A percentile compares a stretch with the other conserved stretches of the same genome.
Evolutionary conservation across 2,797 vertebrate genomes (phyloP).

Genomic region (Stomatorhinus walkeri): DNA sequence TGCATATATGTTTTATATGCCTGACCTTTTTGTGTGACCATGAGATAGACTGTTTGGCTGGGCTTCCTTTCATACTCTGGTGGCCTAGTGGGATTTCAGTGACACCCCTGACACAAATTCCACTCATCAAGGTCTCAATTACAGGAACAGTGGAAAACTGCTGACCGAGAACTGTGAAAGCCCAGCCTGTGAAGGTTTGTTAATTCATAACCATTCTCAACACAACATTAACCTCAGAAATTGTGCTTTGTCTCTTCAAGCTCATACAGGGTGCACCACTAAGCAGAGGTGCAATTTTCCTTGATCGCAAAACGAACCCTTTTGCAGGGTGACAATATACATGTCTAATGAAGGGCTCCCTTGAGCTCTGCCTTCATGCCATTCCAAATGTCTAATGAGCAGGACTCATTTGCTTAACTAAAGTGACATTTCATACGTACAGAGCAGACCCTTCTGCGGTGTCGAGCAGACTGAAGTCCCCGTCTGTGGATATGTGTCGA

Average conservation of each 20-base stretch:
- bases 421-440: background rate
- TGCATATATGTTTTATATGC: background rate
- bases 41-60: background rate
- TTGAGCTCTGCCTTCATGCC: background rate
- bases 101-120: conserved; percentile 8
- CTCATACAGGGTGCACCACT: background rate
- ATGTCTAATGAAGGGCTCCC: background rate
- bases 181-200: background rate
- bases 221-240: conserved; percentile 4
- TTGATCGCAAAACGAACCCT: background rate
- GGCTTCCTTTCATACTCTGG: background rate
- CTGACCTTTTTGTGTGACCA: background rate
- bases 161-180: background rate
- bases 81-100: background rate
- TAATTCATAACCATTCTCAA: conserved; percentile 6
- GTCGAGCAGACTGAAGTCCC: background rate
- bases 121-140: conserved; percentile 3
- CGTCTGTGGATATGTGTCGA: background rate
- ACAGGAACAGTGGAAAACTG: background rate
- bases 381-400: background rate
- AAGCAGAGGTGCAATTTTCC: background rate
- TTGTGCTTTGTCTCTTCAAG: background rate
- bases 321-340: background rate
- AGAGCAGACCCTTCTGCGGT: background rate
- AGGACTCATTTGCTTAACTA: background rate